Percentiles rank a stretch among this genome's conserved stretches.
phyloP scores from a whole-genome alignment of 35 echinoderm and acorn worm genomes.

The Ophiothrix spiculata region DNA sequence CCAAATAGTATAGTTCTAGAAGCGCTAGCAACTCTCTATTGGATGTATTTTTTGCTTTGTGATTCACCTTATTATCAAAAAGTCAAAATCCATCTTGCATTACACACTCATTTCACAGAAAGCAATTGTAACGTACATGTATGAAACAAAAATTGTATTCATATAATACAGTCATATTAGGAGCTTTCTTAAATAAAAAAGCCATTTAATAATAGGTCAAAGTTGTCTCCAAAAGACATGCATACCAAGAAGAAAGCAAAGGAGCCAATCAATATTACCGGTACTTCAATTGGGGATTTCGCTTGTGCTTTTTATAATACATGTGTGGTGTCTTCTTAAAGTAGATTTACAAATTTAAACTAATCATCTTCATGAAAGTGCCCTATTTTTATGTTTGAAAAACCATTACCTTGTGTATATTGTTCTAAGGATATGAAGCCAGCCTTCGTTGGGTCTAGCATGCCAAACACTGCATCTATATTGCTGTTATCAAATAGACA shows the following conservation, averaged over 20 bases:
- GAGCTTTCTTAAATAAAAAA: too few species aligned
- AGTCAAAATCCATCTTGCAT: too few species aligned
- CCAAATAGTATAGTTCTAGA: too few species aligned
- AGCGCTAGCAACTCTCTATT: too few species aligned
- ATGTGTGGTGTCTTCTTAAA: background rate
- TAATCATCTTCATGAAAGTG: background rate
- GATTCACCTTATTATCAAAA: too few species aligned
- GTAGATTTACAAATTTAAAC: background rate
- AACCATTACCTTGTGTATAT: constrained; percentile 80
- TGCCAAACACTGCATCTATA: constrained; percentile 86
- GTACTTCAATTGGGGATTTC: background rate
- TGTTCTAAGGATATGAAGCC: constrained; percentile 82
- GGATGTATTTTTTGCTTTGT: too few species aligned
- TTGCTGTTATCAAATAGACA: constrained; percentile 97
- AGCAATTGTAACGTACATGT: too few species aligned
- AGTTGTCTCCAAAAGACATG: background rate
- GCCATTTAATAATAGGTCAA: too few species aligned
- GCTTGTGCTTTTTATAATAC: background rate
- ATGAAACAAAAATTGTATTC: too few species aligned
- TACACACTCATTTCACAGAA: too few species aligned
- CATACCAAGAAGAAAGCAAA: background rate
- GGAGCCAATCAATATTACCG: background rate
- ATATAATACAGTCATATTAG: too few species aligned
- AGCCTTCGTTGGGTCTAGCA: constrained; percentile 97
- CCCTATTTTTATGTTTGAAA: background rate